Percentiles rank a stretch among this genome's conserved stretches.
Conservation (phyloP, 2,113 vertebrate genomes). For the Megaceryle maxima region DNA sequence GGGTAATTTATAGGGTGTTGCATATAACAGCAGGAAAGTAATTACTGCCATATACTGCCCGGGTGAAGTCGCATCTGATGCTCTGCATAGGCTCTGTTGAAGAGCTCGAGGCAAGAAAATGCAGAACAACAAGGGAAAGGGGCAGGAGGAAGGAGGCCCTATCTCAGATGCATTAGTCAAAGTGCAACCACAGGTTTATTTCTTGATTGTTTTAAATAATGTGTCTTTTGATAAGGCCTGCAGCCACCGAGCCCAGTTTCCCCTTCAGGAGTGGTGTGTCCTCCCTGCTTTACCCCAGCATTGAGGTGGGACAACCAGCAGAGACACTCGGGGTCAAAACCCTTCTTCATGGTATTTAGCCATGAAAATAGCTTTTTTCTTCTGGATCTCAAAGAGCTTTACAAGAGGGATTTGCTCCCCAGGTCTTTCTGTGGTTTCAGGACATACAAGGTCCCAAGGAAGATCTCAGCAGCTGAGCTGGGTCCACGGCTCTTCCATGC, state of each 20-base stretch:
- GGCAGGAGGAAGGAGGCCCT: not conserved
- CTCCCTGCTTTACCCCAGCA: not conserved
- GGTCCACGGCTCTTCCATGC: fast-evolving
- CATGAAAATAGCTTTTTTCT: not conserved
- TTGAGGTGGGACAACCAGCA: not conserved
- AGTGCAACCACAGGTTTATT: fast-evolving
- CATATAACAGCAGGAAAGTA: not conserved
- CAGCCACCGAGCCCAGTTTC: not conserved
- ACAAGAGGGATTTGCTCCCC: not conserved
- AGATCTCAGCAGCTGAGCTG: not conserved
- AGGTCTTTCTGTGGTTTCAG: not conserved
- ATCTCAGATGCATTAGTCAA: fast-evolving
- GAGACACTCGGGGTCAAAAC: not conserved
- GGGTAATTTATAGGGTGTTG: not conserved
- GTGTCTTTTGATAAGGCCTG: not conserved
- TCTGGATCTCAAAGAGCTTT: not conserved
- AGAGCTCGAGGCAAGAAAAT: not conserved
- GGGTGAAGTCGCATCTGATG: not conserved
- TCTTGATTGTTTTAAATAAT: not conserved
- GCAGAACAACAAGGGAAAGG: not conserved
- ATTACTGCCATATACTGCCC: not conserved
- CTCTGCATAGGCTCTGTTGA: fast-evolving
- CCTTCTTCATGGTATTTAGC: not conserved
- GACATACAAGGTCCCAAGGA: not conserved
- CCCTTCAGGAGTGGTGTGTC: not conserved